Percentiles rank a stretch among this genome's conserved stretches.
Evolutionary conservation across 2,888 invertebrate genomes (phyloP).

Genomic region (Acrobasis consociella): DNA sequence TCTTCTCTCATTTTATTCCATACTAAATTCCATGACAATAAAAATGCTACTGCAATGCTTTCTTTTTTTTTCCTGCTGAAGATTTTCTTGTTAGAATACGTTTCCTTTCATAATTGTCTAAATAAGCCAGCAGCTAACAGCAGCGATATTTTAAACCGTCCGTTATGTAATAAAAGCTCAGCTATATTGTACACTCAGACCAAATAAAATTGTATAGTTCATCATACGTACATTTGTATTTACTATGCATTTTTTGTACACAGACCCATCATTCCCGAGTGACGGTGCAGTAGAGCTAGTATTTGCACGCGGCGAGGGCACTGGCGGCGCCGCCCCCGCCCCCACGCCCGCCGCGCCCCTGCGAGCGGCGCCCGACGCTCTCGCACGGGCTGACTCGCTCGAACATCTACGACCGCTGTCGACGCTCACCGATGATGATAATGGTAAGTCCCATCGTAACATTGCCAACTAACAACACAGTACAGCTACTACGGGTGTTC

Average conservation of each 20-base stretch:
- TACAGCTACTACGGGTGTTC: too few relatives aligned
- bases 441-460: constrained; percentile 47
- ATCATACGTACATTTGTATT: too few relatives aligned
- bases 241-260: not conserved
- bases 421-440: constrained; percentile 72
- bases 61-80: too few relatives aligned
- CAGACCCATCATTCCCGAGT: constrained; percentile 91
- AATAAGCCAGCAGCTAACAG: too few relatives aligned
- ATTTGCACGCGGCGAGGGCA: constrained; percentile 84
- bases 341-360: constrained; percentile 88
- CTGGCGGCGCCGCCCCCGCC: constrained; percentile 84
- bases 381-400: constrained; percentile 90
- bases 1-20: constrained; percentile 6
- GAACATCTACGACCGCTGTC: constrained; percentile 81
- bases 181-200: too few relatives aligned
- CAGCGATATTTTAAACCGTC: too few relatives aligned
- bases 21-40: constrained; percentile 24
- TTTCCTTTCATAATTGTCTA: too few relatives aligned
- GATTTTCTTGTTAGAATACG: too few relatives aligned
- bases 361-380: constrained; percentile 86
- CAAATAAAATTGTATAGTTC: too few relatives aligned
- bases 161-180: too few relatives aligned
- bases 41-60: too few relatives aligned
- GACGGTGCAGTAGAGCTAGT: constrained; percentile 93
- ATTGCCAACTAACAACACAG: too few relatives aligned